Evolutionary conservation across 2,113 vertebrate genomes (phyloP).

Genomic region (Mobula hypostoma): DNA sequence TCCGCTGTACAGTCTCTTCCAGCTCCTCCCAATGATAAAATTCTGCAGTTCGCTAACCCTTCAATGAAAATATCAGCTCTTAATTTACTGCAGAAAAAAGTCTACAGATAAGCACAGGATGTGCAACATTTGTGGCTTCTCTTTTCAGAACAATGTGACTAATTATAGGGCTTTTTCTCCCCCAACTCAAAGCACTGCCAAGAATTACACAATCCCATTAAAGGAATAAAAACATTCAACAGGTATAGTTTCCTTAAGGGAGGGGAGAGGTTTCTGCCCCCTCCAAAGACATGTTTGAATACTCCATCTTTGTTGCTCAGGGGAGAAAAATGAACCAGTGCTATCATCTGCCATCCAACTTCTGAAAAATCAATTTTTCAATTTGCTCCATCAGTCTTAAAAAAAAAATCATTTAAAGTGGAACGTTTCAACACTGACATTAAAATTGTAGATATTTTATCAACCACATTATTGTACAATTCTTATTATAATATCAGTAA

Average conservation of each 20-base stretch:
- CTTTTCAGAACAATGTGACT: not conserved
- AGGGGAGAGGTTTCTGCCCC: not conserved
- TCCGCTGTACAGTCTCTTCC: not conserved
- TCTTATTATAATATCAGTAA: not conserved
- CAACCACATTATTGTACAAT: slow-evolving; percentile 7
- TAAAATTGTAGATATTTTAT: slow-evolving; percentile 23
- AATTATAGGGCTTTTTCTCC: not conserved
- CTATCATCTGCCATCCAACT: not conserved
- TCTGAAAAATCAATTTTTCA: not conserved
- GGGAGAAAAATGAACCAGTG: not conserved
- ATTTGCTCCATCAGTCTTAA: not conserved
- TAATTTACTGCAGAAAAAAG: not conserved
- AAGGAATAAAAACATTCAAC: not conserved
- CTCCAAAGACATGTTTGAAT: not conserved
- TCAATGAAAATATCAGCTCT: slow-evolving; percentile 1
- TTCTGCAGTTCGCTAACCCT: too few relatives aligned
- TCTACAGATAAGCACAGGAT: not conserved
- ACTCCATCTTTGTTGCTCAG: not conserved
- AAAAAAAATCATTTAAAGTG: not conserved
- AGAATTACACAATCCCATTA: not conserved
- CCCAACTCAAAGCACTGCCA: not conserved
- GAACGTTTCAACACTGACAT: slow-evolving; percentile 2
- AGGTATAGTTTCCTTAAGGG: not conserved
- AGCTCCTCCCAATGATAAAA: not conserved
- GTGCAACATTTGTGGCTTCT: not conserved